These are phyloP conservation scores for Otolemur crassicaudatus DNA, from an alignment of 2,797 vertebrate genomes.

Conservation along the genomic window DNA sequence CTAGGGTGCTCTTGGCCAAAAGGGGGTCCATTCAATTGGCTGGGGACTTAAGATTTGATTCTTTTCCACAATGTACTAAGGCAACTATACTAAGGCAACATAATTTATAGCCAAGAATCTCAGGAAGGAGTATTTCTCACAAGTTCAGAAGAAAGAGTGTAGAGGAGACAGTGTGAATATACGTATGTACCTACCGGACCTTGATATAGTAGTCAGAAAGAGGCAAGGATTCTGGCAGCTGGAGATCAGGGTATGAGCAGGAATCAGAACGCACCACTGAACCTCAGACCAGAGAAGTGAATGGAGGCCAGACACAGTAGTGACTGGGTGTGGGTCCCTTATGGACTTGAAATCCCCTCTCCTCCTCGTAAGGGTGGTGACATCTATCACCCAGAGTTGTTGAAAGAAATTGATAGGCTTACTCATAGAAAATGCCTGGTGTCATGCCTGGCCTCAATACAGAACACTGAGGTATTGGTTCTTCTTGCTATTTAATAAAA, in stretches of 20 bases:
- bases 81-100: not conserved
- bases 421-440: too few relatives aligned
- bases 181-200: not conserved
- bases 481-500: not conserved
- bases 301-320: not conserved
- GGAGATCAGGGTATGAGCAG: not conserved
- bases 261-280: rapidly evolving
- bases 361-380: not conserved
- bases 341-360: not conserved
- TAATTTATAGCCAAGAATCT: not conserved
- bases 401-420: not conserved
- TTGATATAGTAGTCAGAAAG: not conserved
- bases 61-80: not conserved
- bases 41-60: not conserved
- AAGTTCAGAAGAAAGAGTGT: not conserved
- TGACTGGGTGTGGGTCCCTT: rapidly evolving
- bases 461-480: not conserved
- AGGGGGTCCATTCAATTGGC: not conserved
- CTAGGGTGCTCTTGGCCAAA: not conserved
- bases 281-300: not conserved
- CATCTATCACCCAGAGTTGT: not conserved
- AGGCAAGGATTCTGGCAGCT: not conserved
- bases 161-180: not conserved
- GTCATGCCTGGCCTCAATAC: rapidly evolving
- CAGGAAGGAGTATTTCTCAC: not conserved